Percentiles rank a stretch among this genome's conserved stretches.
Conservation (phyloP, 2,113 vertebrate genomes). For the Daphoenositta chrysoptera region DNA sequence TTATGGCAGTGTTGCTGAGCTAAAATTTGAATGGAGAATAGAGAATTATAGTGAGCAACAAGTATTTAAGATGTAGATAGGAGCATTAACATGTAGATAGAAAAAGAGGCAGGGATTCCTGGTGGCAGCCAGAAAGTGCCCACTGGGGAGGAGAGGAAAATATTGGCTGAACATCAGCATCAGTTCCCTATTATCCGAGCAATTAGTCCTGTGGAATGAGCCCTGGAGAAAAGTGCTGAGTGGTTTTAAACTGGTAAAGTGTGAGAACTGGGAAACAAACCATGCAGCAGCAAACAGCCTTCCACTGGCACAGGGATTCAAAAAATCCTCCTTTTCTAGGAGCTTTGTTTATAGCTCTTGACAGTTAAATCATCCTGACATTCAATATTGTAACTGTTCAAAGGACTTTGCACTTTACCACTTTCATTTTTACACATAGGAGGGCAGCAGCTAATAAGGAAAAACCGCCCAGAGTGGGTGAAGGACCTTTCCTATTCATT, state of each 20-base stretch:
- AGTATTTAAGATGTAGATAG: neutral
- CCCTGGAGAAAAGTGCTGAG: neutral
- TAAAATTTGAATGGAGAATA: neutral
- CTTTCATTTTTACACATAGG: neutral
- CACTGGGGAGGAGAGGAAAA: neutral
- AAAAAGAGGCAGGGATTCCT: neutral
- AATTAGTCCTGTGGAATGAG: constrained; percentile 49
- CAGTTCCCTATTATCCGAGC: constrained; percentile 15
- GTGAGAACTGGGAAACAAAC: neutral
- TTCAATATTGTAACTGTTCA: neutral
- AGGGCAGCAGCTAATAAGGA: constrained; percentile 20
- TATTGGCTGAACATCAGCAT: constrained; percentile 48
- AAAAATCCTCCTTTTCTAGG: neutral
- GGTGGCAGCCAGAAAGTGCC: constrained; percentile 13
- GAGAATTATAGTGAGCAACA: neutral
- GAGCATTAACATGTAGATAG: constrained; percentile 3
- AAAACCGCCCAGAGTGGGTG: neutral
- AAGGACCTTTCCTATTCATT: neutral
- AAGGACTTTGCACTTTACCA: neutral
- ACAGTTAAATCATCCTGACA: neutral
- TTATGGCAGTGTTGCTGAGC: neutral
- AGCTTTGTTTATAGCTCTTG: neutral
- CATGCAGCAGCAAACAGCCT: neutral
- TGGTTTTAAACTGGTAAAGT: neutral
- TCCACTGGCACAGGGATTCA: neutral